These are phyloP conservation scores for Hucho hucho DNA, from an alignment of 2,113 vertebrate genomes.

Conservation along the genomic window DNA sequence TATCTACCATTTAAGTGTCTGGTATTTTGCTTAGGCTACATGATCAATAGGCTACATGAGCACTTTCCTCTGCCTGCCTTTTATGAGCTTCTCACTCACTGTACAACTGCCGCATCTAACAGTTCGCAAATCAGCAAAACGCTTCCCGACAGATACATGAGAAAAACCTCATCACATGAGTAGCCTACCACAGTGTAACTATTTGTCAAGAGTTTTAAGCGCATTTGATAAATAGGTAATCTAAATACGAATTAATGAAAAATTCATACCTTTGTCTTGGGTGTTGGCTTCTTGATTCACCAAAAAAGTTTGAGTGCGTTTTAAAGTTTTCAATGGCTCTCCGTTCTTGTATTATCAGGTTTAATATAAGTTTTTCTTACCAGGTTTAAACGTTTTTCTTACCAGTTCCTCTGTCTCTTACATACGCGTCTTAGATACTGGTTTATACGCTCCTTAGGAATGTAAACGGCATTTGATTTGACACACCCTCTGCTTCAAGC, in stretches of 20 bases:
- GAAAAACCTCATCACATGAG: background rate
- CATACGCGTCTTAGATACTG: background rate
- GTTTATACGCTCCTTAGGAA: background rate
- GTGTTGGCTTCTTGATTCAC: background rate
- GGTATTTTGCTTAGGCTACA: background rate
- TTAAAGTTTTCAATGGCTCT: background rate
- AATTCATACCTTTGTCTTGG: background rate
- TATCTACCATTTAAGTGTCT: no score
- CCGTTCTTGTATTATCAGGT: background rate
- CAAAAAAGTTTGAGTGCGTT: background rate
- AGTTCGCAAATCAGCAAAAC: background rate
- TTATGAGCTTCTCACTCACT: background rate
- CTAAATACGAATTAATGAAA: background rate
- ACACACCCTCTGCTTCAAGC: slow-evolving; percentile 2
- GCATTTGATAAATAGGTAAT: background rate
- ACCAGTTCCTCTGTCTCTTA: background rate
- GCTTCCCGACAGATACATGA: background rate
- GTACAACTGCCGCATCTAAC: background rate
- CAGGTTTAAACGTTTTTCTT: background rate
- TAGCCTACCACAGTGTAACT: no score
- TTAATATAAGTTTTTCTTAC: background rate
- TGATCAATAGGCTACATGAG: background rate
- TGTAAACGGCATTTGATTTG: background rate
- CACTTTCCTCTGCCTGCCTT: no score
- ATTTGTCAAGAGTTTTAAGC: background rate